Percentiles rank a stretch among this genome's conserved stretches.
These are phyloP conservation scores for Bucco capensis DNA, from an alignment of 2,113 vertebrate genomes.

Conservation along the genomic window DNA sequence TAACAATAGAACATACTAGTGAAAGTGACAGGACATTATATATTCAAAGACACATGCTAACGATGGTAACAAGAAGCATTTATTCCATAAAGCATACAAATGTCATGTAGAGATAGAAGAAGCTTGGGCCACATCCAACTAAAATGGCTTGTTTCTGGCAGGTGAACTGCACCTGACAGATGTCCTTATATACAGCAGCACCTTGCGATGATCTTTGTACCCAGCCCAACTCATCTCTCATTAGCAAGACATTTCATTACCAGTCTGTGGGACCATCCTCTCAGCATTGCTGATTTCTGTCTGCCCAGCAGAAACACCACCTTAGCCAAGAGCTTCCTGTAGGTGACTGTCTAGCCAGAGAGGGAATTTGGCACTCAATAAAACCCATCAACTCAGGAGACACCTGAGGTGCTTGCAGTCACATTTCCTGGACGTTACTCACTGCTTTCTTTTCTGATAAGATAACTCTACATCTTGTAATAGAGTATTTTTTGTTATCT, in stretches of 20 bases:
- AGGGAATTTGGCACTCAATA: constrained; percentile 18
- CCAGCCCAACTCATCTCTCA: constrained; percentile 47
- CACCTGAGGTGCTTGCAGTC: not conserved
- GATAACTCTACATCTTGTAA: not conserved
- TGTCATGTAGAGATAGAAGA: constrained; percentile 32
- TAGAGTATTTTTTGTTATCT: not conserved
- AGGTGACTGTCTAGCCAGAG: constrained; percentile 35
- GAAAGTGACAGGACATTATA: constrained; percentile 51
- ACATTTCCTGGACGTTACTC: not conserved
- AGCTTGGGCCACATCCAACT: constrained; percentile 42
- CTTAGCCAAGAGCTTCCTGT: constrained; percentile 38
- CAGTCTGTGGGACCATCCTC: constrained; percentile 38
- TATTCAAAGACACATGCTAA: constrained; percentile 54
- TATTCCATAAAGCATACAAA: constrained; percentile 33
- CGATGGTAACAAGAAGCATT: constrained; percentile 38
- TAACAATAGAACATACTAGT: constrained; percentile 43
- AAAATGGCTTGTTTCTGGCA: constrained; percentile 46
- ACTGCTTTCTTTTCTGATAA: not conserved
- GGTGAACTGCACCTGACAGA: constrained; percentile 50
- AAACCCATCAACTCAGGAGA: not conserved
- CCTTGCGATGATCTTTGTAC: constrained; percentile 62
- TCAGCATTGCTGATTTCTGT: constrained; percentile 31
- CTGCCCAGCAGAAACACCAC: constrained; percentile 32
- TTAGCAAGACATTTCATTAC: constrained; percentile 58
- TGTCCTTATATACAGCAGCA: constrained; percentile 48